Percentiles rank a stretch among this genome's conserved stretches.
phyloP scores from a whole-genome alignment of 2,797 vertebrate genomes.

The Xyrichtys novacula region DNA sequence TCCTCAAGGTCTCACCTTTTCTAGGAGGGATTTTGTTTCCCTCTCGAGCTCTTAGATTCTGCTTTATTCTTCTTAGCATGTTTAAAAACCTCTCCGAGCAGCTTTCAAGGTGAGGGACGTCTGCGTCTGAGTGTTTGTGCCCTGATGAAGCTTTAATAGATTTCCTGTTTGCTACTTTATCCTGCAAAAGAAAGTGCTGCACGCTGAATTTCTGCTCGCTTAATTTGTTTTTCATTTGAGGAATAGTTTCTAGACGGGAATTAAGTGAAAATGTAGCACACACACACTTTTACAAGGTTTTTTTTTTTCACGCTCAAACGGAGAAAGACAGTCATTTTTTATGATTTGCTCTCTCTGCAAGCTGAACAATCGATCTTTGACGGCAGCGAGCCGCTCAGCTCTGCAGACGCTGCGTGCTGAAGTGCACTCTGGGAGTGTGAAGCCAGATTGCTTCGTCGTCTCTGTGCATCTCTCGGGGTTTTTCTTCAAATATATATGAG shows the following conservation, averaged over 20 bases:
- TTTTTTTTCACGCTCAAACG: background rate
- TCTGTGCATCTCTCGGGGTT: slow-evolving; percentile 3
- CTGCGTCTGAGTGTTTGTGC: background rate
- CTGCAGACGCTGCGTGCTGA: slow-evolving; percentile 24
- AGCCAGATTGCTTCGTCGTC: slow-evolving; percentile 26
- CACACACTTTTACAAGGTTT: background rate
- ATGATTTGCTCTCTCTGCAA: slow-evolving; percentile 30
- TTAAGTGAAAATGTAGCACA: background rate
- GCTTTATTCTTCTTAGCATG: slow-evolving; percentile 17
- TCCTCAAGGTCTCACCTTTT: slow-evolving; percentile 39
- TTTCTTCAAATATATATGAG: slow-evolving; percentile 47
- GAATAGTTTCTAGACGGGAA: background rate
- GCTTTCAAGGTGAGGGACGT: background rate
- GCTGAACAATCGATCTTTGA: slow-evolving; percentile 37
- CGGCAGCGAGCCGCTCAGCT: slow-evolving; percentile 22
- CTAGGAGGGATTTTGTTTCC: slow-evolving; percentile 26
- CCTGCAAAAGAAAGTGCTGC: background rate
- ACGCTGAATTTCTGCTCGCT: background rate
- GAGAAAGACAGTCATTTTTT: slow-evolving; percentile 30
- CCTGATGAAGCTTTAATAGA: slow-evolving; percentile 13
- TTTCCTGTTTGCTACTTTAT: background rate
- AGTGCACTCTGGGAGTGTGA: slow-evolving; percentile 30
- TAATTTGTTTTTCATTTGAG: background rate
- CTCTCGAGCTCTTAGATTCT: slow-evolving; percentile 24
- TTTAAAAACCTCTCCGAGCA: slow-evolving; percentile 15